Conservation (phyloP, 2,113 vertebrate genomes). For the Tichodroma muraria region DNA sequence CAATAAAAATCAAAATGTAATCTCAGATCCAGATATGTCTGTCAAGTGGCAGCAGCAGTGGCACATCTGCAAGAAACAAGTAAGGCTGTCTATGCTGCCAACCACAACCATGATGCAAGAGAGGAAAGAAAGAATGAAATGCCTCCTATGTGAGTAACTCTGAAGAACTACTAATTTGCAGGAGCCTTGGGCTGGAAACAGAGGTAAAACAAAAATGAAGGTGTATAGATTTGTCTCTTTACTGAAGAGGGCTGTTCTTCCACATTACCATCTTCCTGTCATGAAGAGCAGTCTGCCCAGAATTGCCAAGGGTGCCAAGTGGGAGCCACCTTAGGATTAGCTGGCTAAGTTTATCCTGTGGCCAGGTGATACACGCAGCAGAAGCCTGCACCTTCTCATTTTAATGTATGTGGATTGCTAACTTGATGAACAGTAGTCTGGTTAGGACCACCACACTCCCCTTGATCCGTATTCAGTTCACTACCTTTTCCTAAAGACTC, state of each 20-base stretch:
- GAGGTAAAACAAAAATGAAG: not conserved
- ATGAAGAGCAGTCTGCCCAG: not conserved
- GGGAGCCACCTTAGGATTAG: not conserved
- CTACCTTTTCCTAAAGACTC: not conserved
- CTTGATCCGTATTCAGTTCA: not conserved
- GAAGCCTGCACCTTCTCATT: not conserved
- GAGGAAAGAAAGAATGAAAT: not conserved
- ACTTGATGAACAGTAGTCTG: accelerated
- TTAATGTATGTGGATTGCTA: accelerated
- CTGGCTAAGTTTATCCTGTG: not conserved
- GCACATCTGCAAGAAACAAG: not conserved
- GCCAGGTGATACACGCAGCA: not conserved
- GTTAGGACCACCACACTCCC: not conserved
- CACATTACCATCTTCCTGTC: not conserved
- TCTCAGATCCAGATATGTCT: not conserved
- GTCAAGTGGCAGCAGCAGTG: not conserved
- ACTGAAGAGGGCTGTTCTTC: not conserved
- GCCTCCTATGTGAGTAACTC: not conserved
- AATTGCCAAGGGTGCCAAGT: not conserved
- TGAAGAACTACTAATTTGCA: not conserved
- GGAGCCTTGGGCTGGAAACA: not conserved
- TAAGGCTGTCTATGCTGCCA: not conserved
- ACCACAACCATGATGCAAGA: not conserved
- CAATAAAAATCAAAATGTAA: constrained; percentile 71
- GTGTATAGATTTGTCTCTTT: not conserved